phyloP scores from a whole-genome alignment of 1,140 invertebrate species.

The Samia ricini region DNA sequence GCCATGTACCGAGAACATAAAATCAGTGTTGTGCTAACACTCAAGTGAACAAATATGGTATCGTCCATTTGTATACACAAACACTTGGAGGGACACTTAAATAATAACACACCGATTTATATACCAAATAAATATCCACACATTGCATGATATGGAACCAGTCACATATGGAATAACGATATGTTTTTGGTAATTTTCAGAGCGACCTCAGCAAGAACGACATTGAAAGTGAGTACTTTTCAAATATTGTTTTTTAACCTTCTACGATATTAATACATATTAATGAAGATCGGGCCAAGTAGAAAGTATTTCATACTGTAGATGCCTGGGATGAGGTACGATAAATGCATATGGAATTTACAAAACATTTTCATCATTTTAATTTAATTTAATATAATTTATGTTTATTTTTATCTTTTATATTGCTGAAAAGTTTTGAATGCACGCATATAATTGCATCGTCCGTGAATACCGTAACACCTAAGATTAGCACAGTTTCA shows the following conservation, averaged over 20 bases:
- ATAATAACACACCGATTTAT: conserved; percentile 38
- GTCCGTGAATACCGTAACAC: conserved; percentile 36
- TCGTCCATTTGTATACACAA: conserved; percentile 35
- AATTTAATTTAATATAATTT: too few species aligned
- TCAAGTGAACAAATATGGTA: conserved; percentile 53
- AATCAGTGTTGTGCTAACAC: conserved; percentile 57
- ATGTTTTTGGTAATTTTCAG: conserved; percentile 79
- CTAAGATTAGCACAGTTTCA: conserved; percentile 63
- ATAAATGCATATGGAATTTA: background rate
- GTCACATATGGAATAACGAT: conserved; percentile 58
- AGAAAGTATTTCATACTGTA: background rate
- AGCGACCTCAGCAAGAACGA: conserved; percentile 85
- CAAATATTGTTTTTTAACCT: conserved; percentile 13
- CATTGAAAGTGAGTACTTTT: conserved; percentile 84
- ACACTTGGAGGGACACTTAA: conserved; percentile 32
- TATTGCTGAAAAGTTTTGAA: background rate
- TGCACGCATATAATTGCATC: conserved; percentile 31
- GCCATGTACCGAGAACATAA: conserved; percentile 4
- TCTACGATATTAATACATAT: background rate
- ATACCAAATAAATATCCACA: conserved; percentile 24
- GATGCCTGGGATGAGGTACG: background rate
- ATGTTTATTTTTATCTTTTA: background rate
- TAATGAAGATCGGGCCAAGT: background rate
- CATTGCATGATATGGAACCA: conserved; percentile 42
- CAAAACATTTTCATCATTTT: background rate